Evolutionary conservation across 1,140 invertebrate genomes (phyloP).

Genomic region (Xylocopa sonorina): DNA sequence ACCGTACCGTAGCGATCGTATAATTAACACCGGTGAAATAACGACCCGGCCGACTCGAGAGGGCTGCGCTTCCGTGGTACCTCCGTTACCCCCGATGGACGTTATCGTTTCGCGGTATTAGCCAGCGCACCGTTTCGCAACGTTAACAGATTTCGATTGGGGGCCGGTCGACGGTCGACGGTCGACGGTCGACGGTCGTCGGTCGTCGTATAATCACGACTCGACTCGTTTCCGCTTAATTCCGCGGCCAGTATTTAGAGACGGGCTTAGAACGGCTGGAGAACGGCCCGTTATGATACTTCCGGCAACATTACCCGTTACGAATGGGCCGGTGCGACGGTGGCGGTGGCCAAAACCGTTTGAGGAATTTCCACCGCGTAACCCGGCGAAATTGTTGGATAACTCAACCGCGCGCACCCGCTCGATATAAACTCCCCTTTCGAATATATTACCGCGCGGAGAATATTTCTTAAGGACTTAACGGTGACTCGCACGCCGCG

Average conservation of each 20-base stretch:
- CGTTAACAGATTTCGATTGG: conserved; percentile 23
- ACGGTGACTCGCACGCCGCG: conserved; percentile 24
- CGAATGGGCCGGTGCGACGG: conserved; percentile 1
- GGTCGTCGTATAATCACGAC: conserved; percentile 27
- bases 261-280: conserved; percentile 50
- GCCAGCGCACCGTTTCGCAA: not conserved
- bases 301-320: conserved; percentile 35
- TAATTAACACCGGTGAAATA: not conserved
- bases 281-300: conserved; percentile 55
- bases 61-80: too few species aligned
- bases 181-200: not conserved
- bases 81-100: too few species aligned
- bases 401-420: not conserved
- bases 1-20: too few species aligned
- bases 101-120: conserved; percentile 17
- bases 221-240: conserved; percentile 49
- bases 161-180: not conserved
- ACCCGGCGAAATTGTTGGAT: conserved; percentile 38
- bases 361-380: conserved; percentile 45
- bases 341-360: conserved; percentile 34
- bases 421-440: conserved; percentile 18
- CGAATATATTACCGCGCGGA: conserved; percentile 42
- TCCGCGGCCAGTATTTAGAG: conserved; percentile 43
- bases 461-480: conserved; percentile 52
- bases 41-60: not conserved